A percentile compares a stretch with the other conserved stretches of the same genome.
Evolutionary conservation across 2,888 invertebrate genomes (phyloP).

Genomic region (Cephus nigrinus): DNA sequence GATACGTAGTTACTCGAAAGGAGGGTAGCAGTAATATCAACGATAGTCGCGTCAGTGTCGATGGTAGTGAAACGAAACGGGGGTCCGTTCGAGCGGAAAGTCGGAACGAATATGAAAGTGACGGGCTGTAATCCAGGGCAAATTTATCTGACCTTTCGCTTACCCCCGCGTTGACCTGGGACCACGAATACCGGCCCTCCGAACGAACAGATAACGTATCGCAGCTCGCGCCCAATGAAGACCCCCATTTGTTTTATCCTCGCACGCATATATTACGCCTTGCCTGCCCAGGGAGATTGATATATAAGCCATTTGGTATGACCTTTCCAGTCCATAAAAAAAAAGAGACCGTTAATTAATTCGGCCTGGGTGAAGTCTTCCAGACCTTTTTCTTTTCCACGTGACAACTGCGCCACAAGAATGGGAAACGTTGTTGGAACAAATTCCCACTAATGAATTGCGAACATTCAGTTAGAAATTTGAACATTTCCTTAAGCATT

Average conservation of each 20-base stretch:
- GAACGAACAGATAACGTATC: constrained; percentile 56
- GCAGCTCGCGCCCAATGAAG: constrained; percentile 44
- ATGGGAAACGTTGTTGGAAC: no score
- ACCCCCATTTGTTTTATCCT: constrained; percentile 56
- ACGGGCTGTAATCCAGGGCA: constrained; percentile 58
- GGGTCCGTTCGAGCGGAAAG: constrained; percentile 54
- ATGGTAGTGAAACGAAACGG: no score
- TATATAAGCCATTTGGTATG: constrained; percentile 53
- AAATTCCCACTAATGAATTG: no score
- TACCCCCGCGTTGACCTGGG: constrained; percentile 35
- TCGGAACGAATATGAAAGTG: constrained; percentile 64
- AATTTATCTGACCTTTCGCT: constrained; percentile 57
- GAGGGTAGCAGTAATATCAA: no score
- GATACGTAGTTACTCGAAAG: no score
- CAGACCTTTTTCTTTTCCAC: no score
- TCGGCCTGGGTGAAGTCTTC: constrained; percentile 9
- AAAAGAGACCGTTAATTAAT: constrained; percentile 41
- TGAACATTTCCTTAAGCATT: no score
- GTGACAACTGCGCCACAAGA: no score
- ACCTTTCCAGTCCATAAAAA: constrained; percentile 45
- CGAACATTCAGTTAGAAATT: no score
- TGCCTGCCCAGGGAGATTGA: constrained; percentile 41
- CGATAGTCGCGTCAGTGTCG: no score
- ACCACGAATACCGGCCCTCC: constrained; percentile 27
- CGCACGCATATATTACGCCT: constrained; percentile 43